phyloP scores from a whole-genome alignment of 2,797 vertebrate genomes.

The Ctenopoma kingsleyae region DNA sequence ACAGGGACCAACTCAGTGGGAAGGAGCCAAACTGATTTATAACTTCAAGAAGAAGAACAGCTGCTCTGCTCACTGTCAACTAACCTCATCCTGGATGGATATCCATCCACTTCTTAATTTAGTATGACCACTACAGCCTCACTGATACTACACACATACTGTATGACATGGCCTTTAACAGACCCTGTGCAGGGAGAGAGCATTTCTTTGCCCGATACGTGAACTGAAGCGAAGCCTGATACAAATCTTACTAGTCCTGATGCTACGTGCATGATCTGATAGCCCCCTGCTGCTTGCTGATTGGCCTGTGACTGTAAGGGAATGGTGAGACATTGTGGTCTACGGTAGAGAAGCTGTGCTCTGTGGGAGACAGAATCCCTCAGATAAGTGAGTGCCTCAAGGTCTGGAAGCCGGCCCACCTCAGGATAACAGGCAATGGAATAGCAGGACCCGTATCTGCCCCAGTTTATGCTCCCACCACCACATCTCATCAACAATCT shows the following conservation, averaged over 20 bases:
- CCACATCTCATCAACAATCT: slow-evolving; percentile 83
- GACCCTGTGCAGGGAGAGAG: slow-evolving; percentile 22
- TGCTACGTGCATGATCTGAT: slow-evolving; percentile 76
- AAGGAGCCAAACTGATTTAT: slow-evolving; percentile 76
- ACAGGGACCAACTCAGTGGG: slow-evolving; percentile 50
- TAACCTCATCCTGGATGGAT: slow-evolving; percentile 69
- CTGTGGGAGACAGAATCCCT: slow-evolving; percentile 80
- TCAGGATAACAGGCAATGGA: slow-evolving; percentile 79
- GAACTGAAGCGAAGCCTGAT: slow-evolving; percentile 66
- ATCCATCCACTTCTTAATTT: slow-evolving; percentile 80
- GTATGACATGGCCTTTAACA: slow-evolving; percentile 50
- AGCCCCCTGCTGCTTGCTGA: slow-evolving; percentile 67
- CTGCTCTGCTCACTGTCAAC: slow-evolving; percentile 78
- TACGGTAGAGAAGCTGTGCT: slow-evolving; percentile 59
- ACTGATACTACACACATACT: slow-evolving; percentile 43
- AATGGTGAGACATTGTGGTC: slow-evolving; percentile 64
- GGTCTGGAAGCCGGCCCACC: slow-evolving; percentile 82
- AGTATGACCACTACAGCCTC: slow-evolving; percentile 73
- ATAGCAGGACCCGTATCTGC: slow-evolving; percentile 80
- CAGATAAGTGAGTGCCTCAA: slow-evolving; percentile 81
- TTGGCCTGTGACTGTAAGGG: slow-evolving; percentile 66
- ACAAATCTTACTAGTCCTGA: slow-evolving; percentile 65
- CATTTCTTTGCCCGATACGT: slow-evolving; percentile 49
- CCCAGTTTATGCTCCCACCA: slow-evolving; percentile 81
- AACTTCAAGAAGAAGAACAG: slow-evolving; percentile 77